phyloP scores from a whole-genome alignment of 2,113 vertebrate genomes.

The Clarias magur region DNA sequence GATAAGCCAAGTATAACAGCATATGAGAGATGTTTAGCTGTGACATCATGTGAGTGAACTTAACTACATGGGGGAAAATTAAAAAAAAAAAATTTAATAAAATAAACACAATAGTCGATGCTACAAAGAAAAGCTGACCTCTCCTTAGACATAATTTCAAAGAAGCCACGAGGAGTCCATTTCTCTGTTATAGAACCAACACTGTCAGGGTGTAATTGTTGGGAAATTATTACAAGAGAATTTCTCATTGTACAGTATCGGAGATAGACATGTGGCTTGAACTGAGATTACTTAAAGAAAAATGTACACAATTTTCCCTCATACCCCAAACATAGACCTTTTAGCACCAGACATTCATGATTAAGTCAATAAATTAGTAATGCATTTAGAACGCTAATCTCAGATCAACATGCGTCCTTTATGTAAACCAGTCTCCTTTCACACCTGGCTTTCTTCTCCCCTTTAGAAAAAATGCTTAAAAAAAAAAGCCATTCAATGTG shows the following conservation, averaged over 20 bases:
- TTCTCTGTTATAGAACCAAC: conserved; percentile 11
- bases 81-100: neutral
- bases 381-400: neutral
- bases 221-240: neutral
- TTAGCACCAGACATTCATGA: neutral
- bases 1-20: conserved; percentile 15
- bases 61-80: neutral
- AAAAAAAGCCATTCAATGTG: neutral
- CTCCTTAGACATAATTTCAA: neutral
- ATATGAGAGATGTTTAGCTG: neutral
- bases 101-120: neutral
- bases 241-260: neutral
- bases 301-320: conserved; percentile 19
- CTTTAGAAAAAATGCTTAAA: neutral
- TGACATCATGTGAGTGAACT: neutral
- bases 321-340: neutral
- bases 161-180: neutral
- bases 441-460: neutral
- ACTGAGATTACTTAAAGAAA: neutral
- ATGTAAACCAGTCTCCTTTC: neutral
- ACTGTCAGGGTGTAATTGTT: conserved; percentile 9
- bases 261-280: neutral
- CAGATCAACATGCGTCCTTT: neutral
- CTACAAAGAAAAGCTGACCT: conserved; percentile 1
- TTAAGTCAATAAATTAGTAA: neutral